Conservation (phyloP, 1,140 invertebrate species). For the Gerris buenoi region DNA sequence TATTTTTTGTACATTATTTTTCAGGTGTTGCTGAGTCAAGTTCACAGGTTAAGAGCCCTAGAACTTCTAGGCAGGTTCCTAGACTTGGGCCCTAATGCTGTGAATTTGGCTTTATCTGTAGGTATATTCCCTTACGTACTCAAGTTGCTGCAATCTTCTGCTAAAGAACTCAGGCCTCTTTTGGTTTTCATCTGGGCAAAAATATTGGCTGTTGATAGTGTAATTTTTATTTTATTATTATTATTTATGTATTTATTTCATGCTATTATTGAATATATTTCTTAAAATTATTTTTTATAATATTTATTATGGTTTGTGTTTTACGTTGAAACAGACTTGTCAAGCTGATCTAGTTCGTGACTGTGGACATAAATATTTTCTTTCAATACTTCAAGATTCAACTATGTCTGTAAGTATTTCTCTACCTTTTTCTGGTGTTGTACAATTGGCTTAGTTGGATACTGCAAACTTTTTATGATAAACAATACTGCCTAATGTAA, state of each 20-base stretch:
- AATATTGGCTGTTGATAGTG: constrained; percentile 90
- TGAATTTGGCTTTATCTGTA: constrained; percentile 86
- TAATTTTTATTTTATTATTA: constrained; percentile 33
- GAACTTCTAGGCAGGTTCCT: constrained; percentile 90
- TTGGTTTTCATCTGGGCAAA: constrained; percentile 99
- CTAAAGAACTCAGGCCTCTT: constrained; percentile 75
- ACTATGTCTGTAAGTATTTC: constrained; percentile 62
- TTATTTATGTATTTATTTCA: neutral
- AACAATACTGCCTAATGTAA: too few species aligned
- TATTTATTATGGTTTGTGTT: too few species aligned
- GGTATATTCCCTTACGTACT: constrained; percentile 98
- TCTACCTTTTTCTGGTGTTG: too few species aligned
- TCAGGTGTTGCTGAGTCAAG: constrained; percentile 84
- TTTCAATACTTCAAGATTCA: constrained; percentile 72
- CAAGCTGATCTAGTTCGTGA: constrained; percentile 92
- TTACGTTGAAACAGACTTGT: too few species aligned
- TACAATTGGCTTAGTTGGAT: too few species aligned
- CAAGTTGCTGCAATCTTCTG: constrained; percentile 85
- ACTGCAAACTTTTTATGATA: too few species aligned
- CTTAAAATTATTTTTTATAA: too few species aligned
- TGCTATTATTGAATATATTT: too few species aligned
- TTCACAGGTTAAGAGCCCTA: constrained; percentile 84
- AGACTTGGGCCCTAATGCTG: constrained; percentile 92
- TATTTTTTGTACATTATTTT: too few species aligned
- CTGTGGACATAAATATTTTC: constrained; percentile 86